A percentile compares a stretch with the other conserved stretches of the same genome.
Evolutionary conservation across 2,797 vertebrate species (phyloP).

Genomic region (Peromyscus nudipes): DNA sequence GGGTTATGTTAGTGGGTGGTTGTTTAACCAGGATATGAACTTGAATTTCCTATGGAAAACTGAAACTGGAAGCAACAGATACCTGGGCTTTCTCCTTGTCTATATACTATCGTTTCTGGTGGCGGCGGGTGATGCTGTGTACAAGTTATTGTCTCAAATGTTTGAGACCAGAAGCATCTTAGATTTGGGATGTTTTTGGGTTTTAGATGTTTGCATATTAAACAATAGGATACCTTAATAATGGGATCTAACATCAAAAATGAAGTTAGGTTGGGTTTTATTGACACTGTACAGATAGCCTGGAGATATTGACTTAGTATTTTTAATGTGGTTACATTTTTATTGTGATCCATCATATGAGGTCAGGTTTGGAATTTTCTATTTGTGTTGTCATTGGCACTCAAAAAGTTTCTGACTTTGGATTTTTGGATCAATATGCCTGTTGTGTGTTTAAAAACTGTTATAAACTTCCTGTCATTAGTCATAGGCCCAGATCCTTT

Average conservation of each 20-base stretch:
- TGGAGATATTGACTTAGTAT: neutral
- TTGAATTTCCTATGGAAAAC: neutral
- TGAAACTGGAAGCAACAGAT: neutral
- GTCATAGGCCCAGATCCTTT: neutral
- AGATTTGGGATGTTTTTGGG: neutral
- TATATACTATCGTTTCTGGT: neutral
- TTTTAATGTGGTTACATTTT: neutral
- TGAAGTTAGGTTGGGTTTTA: neutral
- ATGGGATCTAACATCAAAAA: neutral
- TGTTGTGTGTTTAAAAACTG: neutral
- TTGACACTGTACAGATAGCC: neutral
- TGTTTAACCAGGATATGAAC: neutral
- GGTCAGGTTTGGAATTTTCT: neutral
- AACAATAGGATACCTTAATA: neutral
- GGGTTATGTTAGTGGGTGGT: neutral
- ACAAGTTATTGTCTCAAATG: constrained; percentile 2
- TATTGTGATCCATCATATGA: neutral
- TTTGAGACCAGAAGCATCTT: neutral
- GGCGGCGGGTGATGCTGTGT: neutral
- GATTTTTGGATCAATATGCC: neutral
- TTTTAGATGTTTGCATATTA: neutral
- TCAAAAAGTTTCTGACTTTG: neutral
- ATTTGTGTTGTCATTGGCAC: neutral
- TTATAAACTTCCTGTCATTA: neutral
- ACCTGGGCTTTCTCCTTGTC: neutral